These are phyloP conservation scores for Nestor notabilis DNA, from an alignment of 2,113 vertebrate species.

Conservation along the genomic window DNA sequence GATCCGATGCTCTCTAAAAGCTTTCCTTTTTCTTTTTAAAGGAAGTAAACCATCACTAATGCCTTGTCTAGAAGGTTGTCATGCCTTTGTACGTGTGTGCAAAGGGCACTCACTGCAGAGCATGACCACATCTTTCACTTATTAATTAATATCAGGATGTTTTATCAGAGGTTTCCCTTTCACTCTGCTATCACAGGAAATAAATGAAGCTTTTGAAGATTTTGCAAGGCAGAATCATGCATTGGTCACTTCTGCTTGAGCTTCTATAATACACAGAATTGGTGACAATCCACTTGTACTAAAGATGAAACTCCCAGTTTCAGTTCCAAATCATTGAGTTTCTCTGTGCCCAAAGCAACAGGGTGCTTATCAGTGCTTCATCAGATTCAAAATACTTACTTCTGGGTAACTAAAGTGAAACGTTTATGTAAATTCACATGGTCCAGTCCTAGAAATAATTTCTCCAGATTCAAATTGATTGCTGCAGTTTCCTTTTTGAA, in stretches of 20 bases:
- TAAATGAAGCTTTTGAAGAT: conserved; percentile 39
- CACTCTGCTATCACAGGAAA: conserved; percentile 34
- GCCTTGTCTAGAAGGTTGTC: not conserved
- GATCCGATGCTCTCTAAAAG: not conserved
- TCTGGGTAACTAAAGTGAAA: not conserved
- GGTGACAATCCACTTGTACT: not conserved
- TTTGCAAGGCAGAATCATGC: not conserved
- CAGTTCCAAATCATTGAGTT: not conserved
- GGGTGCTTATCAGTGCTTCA: not conserved
- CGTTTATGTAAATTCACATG: not conserved
- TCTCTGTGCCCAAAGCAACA: not conserved
- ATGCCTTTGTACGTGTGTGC: fast-evolving
- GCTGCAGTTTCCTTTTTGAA: not conserved
- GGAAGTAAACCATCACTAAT: not conserved
- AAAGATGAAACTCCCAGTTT: not conserved
- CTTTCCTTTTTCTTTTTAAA: not conserved
- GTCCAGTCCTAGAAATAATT: not conserved
- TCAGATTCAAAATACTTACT: not conserved
- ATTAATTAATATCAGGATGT: conserved; percentile 47
- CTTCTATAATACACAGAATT: not conserved
- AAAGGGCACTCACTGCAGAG: not conserved
- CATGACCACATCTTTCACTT: not conserved
- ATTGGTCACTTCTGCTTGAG: not conserved
- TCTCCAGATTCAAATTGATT: not conserved
- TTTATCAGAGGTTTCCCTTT: conserved; percentile 60